phyloP scores from a whole-genome alignment of 2,888 invertebrate genomes.

The Hypselothyrea guttata region DNA sequence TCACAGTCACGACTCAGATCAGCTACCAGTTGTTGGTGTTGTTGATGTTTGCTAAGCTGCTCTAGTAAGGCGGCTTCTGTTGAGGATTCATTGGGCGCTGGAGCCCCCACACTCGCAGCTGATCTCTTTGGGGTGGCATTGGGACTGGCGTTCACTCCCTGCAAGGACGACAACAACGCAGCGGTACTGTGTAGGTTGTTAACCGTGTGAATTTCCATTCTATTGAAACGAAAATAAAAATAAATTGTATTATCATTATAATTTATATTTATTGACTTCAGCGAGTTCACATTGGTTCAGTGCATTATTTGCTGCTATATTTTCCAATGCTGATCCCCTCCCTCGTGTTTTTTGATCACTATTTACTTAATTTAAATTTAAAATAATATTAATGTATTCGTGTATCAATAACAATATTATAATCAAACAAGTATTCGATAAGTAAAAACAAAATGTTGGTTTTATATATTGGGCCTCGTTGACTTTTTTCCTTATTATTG shows the following conservation, averaged over 20 bases:
- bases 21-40: conserved; percentile 38
- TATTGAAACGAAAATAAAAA: conserved; percentile 39
- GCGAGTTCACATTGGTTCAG: no score
- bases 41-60: conserved; percentile 41
- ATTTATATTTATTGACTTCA: no score
- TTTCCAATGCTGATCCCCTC: no score
- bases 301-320: no score
- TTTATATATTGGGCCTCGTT: no score
- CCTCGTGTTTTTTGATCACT: no score
- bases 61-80: conserved; percentile 50
- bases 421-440: no score
- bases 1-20: conserved; percentile 81
- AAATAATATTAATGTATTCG: no score
- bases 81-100: conserved; percentile 34
- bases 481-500: no score
- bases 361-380: no score
- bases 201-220: conserved; percentile 80
- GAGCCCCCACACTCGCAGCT: conserved; percentile 26
- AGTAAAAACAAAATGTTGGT: no score
- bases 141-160: conserved; percentile 48
- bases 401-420: no score
- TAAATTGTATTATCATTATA: not conserved
- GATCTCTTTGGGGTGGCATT: conserved; percentile 45
- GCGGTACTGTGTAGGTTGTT: conserved; percentile 72
- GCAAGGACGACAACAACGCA: conserved; percentile 57